These are phyloP conservation scores for Standfussiana lucernea DNA, from an alignment of 2,888 invertebrate genomes.

Conservation along the genomic window DNA sequence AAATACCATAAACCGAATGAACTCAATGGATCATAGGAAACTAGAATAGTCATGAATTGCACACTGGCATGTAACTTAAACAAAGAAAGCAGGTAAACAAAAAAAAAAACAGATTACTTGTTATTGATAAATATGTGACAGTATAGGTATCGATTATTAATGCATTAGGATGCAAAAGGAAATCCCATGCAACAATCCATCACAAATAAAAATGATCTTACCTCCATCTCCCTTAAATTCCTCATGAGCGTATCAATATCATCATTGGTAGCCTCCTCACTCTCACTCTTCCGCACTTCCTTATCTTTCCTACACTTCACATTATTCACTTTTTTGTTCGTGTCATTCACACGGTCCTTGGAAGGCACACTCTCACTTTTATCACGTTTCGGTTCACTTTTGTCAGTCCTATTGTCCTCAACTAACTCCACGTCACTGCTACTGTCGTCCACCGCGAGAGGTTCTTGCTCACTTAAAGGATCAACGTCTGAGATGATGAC, in stretches of 20 bases:
- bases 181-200: slow-evolving; percentile 21
- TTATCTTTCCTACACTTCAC: slow-evolving; percentile 70
- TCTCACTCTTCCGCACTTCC: slow-evolving; percentile 69
- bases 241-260: slow-evolving; percentile 84
- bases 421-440: slow-evolving; percentile 89
- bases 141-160: not conserved
- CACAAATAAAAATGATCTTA: slow-evolving; percentile 64
- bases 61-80: not conserved
- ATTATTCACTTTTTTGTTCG: slow-evolving; percentile 74
- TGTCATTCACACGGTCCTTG: slow-evolving; percentile 77
- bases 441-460: slow-evolving; percentile 85
- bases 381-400: slow-evolving; percentile 81
- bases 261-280: slow-evolving; percentile 79
- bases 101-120: not conserved
- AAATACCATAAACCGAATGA: not conserved
- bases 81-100: not conserved
- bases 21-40: no score
- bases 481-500: slow-evolving; percentile 85
- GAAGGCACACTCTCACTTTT: slow-evolving; percentile 83
- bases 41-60: not conserved
- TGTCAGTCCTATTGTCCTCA: slow-evolving; percentile 79
- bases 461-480: slow-evolving; percentile 82
- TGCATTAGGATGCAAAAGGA: slow-evolving; percentile 37
- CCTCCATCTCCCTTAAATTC: slow-evolving; percentile 86
- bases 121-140: not conserved